Conservation (phyloP, 2,113 vertebrate species). For the Morphnarchus princeps region DNA sequence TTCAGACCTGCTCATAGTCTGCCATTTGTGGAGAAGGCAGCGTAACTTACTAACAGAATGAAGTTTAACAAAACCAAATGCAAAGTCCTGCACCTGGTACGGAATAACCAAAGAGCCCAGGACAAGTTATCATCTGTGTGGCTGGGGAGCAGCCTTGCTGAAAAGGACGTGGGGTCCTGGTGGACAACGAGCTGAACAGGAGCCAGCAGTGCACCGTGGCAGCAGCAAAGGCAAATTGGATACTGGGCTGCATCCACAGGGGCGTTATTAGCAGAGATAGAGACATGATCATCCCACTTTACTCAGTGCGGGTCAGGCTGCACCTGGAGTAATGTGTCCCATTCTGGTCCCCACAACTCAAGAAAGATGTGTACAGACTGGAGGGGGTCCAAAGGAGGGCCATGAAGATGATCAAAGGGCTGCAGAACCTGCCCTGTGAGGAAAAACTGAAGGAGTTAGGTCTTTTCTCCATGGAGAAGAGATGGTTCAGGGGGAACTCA, state of each 20-base stretch:
- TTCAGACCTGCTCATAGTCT: neutral
- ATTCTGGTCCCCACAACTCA: neutral
- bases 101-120: neutral
- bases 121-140: fast-evolving
- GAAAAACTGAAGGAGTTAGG: neutral
- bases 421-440: neutral
- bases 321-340: neutral
- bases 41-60: neutral
- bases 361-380: neutral
- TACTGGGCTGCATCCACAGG: neutral
- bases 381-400: neutral
- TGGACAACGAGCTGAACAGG: neutral
- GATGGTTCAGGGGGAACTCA: neutral
- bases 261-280: neutral
- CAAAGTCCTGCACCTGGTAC: neutral
- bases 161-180: neutral
- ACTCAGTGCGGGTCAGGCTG: neutral
- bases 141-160: neutral
- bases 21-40: neutral
- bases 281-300: neutral
- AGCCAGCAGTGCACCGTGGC: neutral
- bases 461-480: neutral
- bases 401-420: neutral
- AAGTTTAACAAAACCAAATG: neutral
- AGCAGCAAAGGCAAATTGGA: neutral